Base-by-base conservation (phyloP, 1,140 invertebrate genomes). In the Nephotettix cincticeps region DNA sequence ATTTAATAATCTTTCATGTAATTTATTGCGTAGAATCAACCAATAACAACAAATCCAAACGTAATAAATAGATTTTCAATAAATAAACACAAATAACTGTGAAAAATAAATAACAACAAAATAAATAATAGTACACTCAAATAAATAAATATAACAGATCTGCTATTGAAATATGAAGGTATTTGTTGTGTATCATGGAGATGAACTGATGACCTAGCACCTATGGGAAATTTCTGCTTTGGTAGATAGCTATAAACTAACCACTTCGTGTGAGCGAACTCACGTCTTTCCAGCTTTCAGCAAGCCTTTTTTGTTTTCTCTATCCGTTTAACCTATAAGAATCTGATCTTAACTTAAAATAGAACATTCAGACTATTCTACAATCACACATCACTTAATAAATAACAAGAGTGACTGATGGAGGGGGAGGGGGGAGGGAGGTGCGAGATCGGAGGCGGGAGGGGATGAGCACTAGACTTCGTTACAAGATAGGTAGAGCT, bases 401-500 rank as follows among this genome's bases (percentile, higher is more conserved):
- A 61, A 61, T 61, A 61, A 61, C 27, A 61, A 61, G 14, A 11
- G 9, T 61, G 56, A 61, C 56, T 61, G 56, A 61, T 13, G 56
- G 56, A 54, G 47, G 19, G 4, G 30, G 29, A 28, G 51, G 21
- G 28, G 30, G 51, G 27, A 56, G 43, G 29, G 21, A 28, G 30
- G 47, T 56, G 54, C 21, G 29, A 69, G 68, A 69, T 69, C 68
- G 51, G 28, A 54, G 27, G 27, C n/a, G 23, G 43, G n/a, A n/a
- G 19, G 51, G n/a, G 25, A 30, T 61, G 51, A 23, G 23, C 13
- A 61, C 74, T 90, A 94, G 81, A 93, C 89, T 83, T 94, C 91
- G 81, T 95, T 95, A 80, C 94, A 96, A 77, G 93, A 87, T 70
- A 93, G 83, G 82, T 92, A 95, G 58, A 93, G 83, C 77, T 90